Evolutionary conservation across 2,888 invertebrate species (phyloP), one percentile per base, ranked within the genome.

Genomic region (Orthonevra nobilis): DNA sequence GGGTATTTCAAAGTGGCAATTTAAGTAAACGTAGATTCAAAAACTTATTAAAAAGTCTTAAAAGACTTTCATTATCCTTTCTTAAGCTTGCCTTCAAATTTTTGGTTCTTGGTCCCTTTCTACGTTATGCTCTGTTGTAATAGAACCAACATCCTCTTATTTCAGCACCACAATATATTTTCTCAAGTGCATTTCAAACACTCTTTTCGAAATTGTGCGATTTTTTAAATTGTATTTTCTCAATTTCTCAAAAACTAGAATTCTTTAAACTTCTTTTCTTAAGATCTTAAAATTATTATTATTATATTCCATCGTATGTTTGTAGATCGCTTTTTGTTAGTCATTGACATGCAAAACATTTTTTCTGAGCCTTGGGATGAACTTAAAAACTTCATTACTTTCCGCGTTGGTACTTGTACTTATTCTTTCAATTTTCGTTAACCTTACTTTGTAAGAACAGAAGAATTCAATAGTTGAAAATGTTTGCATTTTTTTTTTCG

Each of bases 151-250:
- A 56, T 26, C 28, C 34, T 4, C 20, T 52, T 36, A 12, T 44
- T 2, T 44, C 3, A 44, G 42, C 23, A 44, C 12, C 42, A 7
- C 5, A n/a, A 34, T 34, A 23, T n/a, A n/a, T 23, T 23, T 23
- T 23, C 5, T 23, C 3, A 23, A 23, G 23, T 23, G 3, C 23
- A 5, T 23, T 58, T 1, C 42, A 12, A 7, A 30, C 30, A 42
- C 30, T 12, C 23, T 58, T 40, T n/a, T 58, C 42, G n/a, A 58
- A 40, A 4, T 58, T 32, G 26, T 40, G 38, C 4, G 30, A 38
- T 10, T 40, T 40, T 40, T 40, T 56, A 7, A 56, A 56, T 30
- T 56, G 30, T 7, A 40, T n/a, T 36, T 36, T 1, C 36, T 36
- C 7, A 9, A 12, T 12, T 52, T 52, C 3, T 23, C 15, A 10